These are phyloP conservation scores for Rhinolophus sinicus DNA, from an alignment of 2,113 vertebrate species.

Conservation along the genomic window DNA sequence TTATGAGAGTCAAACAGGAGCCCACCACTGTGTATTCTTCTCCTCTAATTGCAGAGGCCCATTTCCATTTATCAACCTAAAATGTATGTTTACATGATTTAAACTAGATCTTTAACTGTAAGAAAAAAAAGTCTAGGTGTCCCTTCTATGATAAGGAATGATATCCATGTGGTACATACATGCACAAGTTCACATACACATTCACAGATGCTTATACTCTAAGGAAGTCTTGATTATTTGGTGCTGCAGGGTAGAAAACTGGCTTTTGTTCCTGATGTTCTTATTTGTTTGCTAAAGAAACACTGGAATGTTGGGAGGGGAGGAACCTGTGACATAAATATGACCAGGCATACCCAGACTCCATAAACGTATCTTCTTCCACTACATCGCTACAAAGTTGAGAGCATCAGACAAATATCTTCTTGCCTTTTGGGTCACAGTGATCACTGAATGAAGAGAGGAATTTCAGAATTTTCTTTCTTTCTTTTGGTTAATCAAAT, in stretches of 20 bases:
- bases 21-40: not conserved
- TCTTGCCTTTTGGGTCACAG: not conserved
- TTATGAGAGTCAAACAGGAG: not conserved
- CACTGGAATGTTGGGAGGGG: not conserved
- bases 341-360: not conserved
- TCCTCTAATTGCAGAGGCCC: not conserved
- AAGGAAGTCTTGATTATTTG: not conserved
- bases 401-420: not conserved
- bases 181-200: not conserved
- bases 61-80: not conserved
- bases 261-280: not conserved
- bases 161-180: too few species aligned
- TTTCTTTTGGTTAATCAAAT: not conserved
- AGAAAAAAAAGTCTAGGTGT: not conserved
- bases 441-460: not conserved
- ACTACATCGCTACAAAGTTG: not conserved
- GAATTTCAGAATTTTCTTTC: not conserved
- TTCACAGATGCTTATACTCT: not conserved
- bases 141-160: not conserved
- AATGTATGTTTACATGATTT: not conserved
- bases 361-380: not conserved
- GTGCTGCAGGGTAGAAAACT: not conserved
- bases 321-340: not conserved
- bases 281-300: slow-evolving; percentile 33
- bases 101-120: not conserved